Base-by-base conservation (phyloP, 2,797 vertebrate species). In the Lepilemur septentrionalis region DNA sequence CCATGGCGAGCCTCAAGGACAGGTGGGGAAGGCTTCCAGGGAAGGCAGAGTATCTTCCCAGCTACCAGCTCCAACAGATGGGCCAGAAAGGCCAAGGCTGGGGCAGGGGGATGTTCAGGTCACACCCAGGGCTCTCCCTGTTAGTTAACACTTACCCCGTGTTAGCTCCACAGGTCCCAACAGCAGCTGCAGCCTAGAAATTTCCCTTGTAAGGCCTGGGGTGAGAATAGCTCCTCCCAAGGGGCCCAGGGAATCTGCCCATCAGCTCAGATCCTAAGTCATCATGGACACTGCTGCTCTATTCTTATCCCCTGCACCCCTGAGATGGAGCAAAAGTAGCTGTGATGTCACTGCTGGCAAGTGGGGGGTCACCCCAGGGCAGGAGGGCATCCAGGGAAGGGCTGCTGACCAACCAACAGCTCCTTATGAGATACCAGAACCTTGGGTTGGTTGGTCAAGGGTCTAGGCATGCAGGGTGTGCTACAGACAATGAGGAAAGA, bases 181-280 rank as follows among this genome's bases (percentile, higher is more conserved):
- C 3, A 84, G 83, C 73, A 98, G 90, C 88, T 97, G 83, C 78
- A 94, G 80, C 52, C 95, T 22, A 61, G 96, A 12, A 32, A 90
- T 95, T 97, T 57, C 48, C 97, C 87, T 97, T 95, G 81, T 95
- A 97, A 97, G 85, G 86, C 52, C 91, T 61, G 70, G 35, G 59
- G 89, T 76, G 55, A 91, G 38, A 90, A 43, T 46, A 87, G 90
- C 80, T 81, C 32, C 22, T 90, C 89, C 96, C 80, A 91, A 92
- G 43, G 73, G 78, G 32, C 59, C 23, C 7, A 63, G 81, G 25
- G 52, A 91, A 93, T 78, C 48, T 30, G 59, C 67, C 11, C 9
- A 1, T 41, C 50, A 48, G 22, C 50, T n/a, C 38, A 85, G 78
- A 67, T 76, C 91, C 69, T 91, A 81, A 94, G 94, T 82, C 86